These are phyloP conservation scores for Cygnus buccinator DNA, from an alignment of 2,113 vertebrate genomes.

Conservation along the genomic window DNA sequence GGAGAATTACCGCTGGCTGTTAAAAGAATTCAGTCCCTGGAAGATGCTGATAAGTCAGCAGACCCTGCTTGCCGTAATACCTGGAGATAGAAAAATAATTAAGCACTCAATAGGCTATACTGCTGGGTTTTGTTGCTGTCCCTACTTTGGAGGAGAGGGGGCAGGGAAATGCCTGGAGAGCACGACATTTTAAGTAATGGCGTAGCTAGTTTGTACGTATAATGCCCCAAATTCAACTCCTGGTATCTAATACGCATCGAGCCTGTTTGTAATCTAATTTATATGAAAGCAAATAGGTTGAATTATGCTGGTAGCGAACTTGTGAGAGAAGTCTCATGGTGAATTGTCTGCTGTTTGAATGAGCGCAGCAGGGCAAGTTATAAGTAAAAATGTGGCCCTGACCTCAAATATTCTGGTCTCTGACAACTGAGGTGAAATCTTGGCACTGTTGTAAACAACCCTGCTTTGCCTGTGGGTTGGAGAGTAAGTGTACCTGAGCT, in stretches of 20 bases:
- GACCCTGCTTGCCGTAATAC: background rate
- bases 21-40: background rate
- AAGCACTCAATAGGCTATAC: background rate
- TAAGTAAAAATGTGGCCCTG: background rate
- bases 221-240: background rate
- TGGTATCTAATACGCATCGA: rapidly evolving
- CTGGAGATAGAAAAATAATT: slow-evolving; percentile 46
- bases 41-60: slow-evolving; percentile 49
- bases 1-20: background rate
- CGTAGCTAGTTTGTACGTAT: background rate
- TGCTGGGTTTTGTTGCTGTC: background rate
- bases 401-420: background rate
- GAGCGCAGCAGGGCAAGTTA: background rate
- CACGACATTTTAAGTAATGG: background rate
- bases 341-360: background rate
- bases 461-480: background rate
- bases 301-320: background rate
- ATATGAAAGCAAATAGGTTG: background rate
- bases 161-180: background rate
- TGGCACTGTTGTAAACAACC: background rate
- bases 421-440: background rate
- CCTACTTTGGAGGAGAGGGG: background rate
- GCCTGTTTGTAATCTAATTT: background rate
- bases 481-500: background rate
- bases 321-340: background rate